phyloP scores from a whole-genome alignment of 2,113 vertebrate species.

The Gymnocephalus cernua region DNA sequence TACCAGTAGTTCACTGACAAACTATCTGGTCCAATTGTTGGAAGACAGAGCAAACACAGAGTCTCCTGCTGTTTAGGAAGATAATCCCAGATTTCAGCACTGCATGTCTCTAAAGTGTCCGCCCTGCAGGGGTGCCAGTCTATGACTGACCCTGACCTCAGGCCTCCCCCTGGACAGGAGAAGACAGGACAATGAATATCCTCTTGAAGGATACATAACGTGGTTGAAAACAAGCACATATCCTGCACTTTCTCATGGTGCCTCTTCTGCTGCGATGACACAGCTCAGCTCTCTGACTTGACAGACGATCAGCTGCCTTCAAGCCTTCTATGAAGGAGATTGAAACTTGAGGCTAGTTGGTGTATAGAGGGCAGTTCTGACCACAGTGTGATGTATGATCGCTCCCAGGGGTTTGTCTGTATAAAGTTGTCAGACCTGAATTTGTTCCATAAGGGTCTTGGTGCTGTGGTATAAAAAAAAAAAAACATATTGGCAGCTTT shows the following conservation, averaged over 20 bases:
- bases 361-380: conserved; percentile 34
- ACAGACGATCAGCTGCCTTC: conserved; percentile 36
- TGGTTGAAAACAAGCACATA: conserved; percentile 56
- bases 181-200: conserved; percentile 53
- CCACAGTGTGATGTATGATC: conserved; percentile 3
- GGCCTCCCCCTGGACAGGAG: conserved; percentile 30
- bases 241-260: conserved; percentile 47
- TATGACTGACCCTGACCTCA: conserved; percentile 52
- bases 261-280: conserved; percentile 27
- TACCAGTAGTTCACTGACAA: conserved; percentile 20
- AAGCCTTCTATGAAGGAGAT: conserved; percentile 40
- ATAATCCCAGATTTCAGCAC: conserved; percentile 70
- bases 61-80: conserved; percentile 58
- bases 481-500: not conserved
- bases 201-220: conserved; percentile 40
- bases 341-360: conserved; percentile 32
- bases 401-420: conserved; percentile 16
- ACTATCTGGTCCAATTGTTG: conserved; percentile 50
- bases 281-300: conserved; percentile 20
- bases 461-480: not conserved
- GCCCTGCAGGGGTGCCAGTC: conserved; percentile 38
- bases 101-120: conserved; percentile 57
- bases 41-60: conserved; percentile 31
- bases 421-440: conserved; percentile 26
- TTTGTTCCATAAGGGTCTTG: not conserved